These are phyloP conservation scores for Euproctis similis DNA, from an alignment of 2,888 invertebrate genomes.

Conservation along the genomic window DNA sequence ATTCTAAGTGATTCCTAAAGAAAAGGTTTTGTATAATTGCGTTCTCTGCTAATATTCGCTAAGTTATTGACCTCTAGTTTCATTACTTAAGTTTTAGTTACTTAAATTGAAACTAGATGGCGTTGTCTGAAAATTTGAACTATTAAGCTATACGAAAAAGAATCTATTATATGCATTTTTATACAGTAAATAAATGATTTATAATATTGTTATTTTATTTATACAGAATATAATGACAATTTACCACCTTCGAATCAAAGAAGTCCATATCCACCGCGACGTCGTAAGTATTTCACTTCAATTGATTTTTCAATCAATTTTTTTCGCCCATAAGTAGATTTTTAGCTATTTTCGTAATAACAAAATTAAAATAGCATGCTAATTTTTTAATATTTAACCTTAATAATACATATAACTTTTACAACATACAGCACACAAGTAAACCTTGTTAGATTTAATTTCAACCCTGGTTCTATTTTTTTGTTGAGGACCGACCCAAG, in stretches of 20 bases:
- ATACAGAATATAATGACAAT: constrained; percentile 89
- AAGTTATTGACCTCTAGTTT: no score
- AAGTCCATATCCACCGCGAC: constrained; percentile 88
- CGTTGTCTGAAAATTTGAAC: no score
- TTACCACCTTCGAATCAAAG: constrained; percentile 89
- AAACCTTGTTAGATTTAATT: constrained; percentile 31
- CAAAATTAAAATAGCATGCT: constrained; percentile 19
- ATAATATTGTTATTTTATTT: constrained; percentile 30
- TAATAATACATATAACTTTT: constrained; percentile 19
- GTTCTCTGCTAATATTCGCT: no score
- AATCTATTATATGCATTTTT: no score
- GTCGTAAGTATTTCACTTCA: constrained; percentile 80
- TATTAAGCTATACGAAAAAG: no score
- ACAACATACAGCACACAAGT: constrained; percentile 26
- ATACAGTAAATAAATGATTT: no score
- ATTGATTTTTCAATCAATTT: no score
- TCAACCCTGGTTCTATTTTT: constrained; percentile 43
- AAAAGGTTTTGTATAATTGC: no score
- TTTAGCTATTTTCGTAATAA: constrained; percentile 12
- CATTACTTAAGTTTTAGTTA: no score
- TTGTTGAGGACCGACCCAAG: constrained; percentile 57
- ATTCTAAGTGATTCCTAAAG: no score
- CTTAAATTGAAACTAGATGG: no score
- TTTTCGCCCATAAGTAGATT: constrained; percentile 11
- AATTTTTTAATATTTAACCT: constrained; percentile 17